A percentile compares a stretch with the other conserved stretches of the same genome.
Conservation (phyloP, 2,888 invertebrate species). For the Mythimna vitellina region DNA sequence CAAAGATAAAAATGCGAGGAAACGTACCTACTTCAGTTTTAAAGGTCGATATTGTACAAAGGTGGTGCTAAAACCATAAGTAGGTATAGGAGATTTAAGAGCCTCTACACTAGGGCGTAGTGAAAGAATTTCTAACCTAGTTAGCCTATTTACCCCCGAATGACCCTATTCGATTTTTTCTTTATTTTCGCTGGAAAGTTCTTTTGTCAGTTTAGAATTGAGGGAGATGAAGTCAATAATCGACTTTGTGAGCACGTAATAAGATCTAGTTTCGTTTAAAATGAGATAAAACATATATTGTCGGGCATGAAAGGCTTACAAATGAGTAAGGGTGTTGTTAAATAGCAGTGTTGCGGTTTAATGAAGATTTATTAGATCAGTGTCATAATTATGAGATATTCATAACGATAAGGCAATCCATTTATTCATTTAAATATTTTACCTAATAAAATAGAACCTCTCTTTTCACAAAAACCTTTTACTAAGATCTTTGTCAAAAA, state of each 20-base stretch:
- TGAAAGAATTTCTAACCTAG: slow-evolving; percentile 54
- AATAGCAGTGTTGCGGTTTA: slow-evolving; percentile 15
- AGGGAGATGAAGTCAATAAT: slow-evolving; percentile 22
- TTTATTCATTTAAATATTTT: background rate
- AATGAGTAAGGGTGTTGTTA: slow-evolving; percentile 48
- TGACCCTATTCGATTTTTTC: slow-evolving; percentile 58
- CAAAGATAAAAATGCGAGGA: slow-evolving; percentile 55
- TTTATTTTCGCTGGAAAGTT: slow-evolving; percentile 56
- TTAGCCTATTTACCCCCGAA: slow-evolving; percentile 54
- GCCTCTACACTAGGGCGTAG: slow-evolving; percentile 37
- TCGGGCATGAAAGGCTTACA: slow-evolving; percentile 48
- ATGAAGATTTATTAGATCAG: background rate
- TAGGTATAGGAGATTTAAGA: slow-evolving; percentile 49
- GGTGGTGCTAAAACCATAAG: slow-evolving; percentile 27
- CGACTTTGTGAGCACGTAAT: slow-evolving; percentile 25
- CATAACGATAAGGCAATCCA: background rate
- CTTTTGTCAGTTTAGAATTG: slow-evolving; percentile 60
- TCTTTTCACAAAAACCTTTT: slow-evolving; percentile 25
- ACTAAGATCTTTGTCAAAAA: slow-evolving; percentile 17
- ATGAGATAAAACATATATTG: slow-evolving; percentile 49
- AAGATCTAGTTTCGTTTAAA: slow-evolving; percentile 36
- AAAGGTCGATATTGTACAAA: slow-evolving; percentile 51
- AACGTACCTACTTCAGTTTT: slow-evolving; percentile 54
- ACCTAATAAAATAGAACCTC: background rate
- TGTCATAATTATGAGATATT: background rate